Evolutionary conservation across 2,888 invertebrate genomes (phyloP).

Genomic region (Acronicta alni): DNA sequence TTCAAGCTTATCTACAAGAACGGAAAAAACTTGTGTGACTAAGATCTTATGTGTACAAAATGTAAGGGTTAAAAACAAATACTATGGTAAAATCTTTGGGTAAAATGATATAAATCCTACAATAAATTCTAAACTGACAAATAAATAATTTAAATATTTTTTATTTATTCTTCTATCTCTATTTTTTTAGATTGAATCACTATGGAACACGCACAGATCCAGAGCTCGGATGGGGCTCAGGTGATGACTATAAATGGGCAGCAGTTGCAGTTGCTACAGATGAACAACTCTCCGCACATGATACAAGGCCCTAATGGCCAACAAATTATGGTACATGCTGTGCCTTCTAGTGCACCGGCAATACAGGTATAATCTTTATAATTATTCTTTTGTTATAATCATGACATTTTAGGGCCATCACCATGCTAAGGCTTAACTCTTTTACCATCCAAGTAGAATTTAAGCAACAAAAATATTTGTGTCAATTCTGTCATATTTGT

Average conservation of each 20-base stretch:
- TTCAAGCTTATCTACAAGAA: conserved; percentile 32
- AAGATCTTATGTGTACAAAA: background rate
- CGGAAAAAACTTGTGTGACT: conserved; percentile 1
- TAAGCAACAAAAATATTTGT: no score
- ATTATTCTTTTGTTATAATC: background rate
- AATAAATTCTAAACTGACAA: no score
- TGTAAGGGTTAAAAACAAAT: background rate
- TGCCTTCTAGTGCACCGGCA: conserved; percentile 89
- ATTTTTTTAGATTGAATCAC: conserved; percentile 53
- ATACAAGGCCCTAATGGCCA: conserved; percentile 92
- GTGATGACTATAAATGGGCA: conserved; percentile 90
- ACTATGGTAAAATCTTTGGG: no score
- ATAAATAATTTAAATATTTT: no score
- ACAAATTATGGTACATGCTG: conserved; percentile 92
- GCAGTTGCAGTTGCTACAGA: conserved; percentile 90
- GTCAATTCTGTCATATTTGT: no score
- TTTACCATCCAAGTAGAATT: no score
- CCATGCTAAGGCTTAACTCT: no score
- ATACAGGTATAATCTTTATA: conserved; percentile 86
- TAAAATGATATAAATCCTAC: no score
- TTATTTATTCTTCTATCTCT: no score
- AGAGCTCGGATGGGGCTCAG: conserved; percentile 90
- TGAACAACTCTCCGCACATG: conserved; percentile 88
- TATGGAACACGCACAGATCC: conserved; percentile 90
- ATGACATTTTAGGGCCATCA: no score